These are phyloP conservation scores for Onychomys torridus DNA, from an alignment of 2,797 vertebrate genomes.

Conservation along the genomic window DNA sequence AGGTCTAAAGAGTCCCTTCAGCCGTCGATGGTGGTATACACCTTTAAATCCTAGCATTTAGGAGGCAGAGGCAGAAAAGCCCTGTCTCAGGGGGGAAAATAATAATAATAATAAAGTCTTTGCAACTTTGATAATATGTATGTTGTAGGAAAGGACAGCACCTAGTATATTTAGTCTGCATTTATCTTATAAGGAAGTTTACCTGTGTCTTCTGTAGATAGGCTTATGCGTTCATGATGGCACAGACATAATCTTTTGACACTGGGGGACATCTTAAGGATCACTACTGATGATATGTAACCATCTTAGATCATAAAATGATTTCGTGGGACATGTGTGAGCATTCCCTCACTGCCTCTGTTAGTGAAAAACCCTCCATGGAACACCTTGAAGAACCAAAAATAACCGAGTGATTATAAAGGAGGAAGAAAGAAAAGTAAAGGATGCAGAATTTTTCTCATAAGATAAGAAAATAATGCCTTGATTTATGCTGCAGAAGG, in stretches of 20 bases:
- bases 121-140: neutral
- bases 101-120: neutral
- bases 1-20: neutral
- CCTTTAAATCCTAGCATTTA: neutral
- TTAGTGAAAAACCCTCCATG: neutral
- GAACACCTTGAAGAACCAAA: neutral
- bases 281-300: neutral
- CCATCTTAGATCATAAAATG: neutral
- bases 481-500: neutral
- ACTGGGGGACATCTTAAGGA: neutral
- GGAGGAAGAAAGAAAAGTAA: neutral
- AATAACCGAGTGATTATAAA: slow-evolving; percentile 9
- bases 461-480: neutral
- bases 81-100: neutral
- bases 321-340: neutral
- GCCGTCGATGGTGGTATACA: neutral
- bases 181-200: neutral
- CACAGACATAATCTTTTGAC: neutral
- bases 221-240: neutral
- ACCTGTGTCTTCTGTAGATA: neutral
- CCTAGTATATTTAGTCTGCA: neutral
- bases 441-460: neutral
- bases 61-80: neutral
- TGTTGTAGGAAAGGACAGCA: neutral
- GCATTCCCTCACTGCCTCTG: neutral